These are phyloP conservation scores for Aporophyla nigra DNA, from an alignment of 2,888 invertebrate genomes.

Conservation along the genomic window DNA sequence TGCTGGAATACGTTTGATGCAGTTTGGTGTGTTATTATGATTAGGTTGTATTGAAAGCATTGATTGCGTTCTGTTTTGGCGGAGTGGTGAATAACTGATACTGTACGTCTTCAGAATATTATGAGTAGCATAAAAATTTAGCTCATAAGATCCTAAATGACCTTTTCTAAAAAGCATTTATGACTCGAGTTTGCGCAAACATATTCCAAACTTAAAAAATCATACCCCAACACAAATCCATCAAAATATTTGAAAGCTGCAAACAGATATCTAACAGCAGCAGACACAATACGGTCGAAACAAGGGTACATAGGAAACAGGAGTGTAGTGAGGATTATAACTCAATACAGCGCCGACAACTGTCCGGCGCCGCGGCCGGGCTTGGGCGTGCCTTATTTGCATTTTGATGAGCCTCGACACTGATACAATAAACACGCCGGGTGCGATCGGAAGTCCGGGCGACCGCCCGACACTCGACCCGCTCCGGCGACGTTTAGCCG, in stretches of 20 bases:
- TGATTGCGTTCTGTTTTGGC: conserved; percentile 24
- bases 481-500: conserved; percentile 80
- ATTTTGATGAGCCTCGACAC: conserved; percentile 90
- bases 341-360: conserved; percentile 86
- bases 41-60: conserved; percentile 38
- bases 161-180: background rate
- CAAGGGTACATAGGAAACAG: conserved; percentile 69
- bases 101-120: background rate
- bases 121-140: background rate
- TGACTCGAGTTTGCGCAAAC: background rate
- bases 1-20: conserved; percentile 33
- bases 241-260: conserved; percentile 43
- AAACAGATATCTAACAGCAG: conserved; percentile 56
- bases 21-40: conserved; percentile 48
- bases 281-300: conserved; percentile 62
- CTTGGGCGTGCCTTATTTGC: conserved; percentile 86
- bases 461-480: conserved; percentile 70
- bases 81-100: background rate
- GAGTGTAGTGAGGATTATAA: conserved; percentile 80
- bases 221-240: background rate
- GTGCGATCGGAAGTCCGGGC: conserved; percentile 73
- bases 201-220: background rate
- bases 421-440: conserved; percentile 90
- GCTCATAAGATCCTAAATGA: background rate
- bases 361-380: conserved; percentile 81